phyloP scores from a whole-genome alignment of 2,113 vertebrate genomes.

The Sterrhoptilus dennistouni region DNA sequence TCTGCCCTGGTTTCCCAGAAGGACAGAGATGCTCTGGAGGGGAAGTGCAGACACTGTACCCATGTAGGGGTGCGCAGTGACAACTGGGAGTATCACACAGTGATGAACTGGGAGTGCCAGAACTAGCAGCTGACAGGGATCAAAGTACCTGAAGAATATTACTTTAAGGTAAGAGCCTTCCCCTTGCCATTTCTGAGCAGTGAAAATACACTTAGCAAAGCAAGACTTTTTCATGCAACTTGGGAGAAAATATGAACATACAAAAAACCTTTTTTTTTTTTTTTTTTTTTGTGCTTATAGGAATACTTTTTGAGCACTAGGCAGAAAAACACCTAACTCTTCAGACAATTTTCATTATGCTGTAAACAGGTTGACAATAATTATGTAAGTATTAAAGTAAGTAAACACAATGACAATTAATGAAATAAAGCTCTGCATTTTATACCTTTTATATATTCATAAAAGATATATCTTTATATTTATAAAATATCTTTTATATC shows the following conservation, averaged over 20 bases:
- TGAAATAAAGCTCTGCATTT: background rate
- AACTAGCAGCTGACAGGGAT: background rate
- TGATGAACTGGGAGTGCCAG: background rate
- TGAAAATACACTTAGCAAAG: background rate
- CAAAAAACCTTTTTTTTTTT: background rate
- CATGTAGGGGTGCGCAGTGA: background rate
- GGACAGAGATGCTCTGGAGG: background rate
- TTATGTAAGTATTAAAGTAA: background rate
- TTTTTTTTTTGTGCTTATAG: background rate
- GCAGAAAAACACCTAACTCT: background rate
- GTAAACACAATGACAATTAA: background rate
- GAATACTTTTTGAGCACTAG: background rate
- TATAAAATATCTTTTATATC: no score
- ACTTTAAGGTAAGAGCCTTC: background rate
- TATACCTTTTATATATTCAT: background rate
- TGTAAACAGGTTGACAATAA: background rate
- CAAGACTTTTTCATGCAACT: background rate
- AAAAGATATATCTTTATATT: no score
- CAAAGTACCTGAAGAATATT: background rate
- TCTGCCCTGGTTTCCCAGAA: background rate
- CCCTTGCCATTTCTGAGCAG: background rate
- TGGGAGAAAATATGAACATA: background rate
- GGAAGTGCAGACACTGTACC: background rate
- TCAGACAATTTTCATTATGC: background rate
- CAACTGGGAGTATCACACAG: background rate